Percentiles rank a stretch among this genome's conserved stretches.
Evolutionary conservation across 2,888 invertebrate species (phyloP).

Genomic region (Helobdella robusta): DNA sequence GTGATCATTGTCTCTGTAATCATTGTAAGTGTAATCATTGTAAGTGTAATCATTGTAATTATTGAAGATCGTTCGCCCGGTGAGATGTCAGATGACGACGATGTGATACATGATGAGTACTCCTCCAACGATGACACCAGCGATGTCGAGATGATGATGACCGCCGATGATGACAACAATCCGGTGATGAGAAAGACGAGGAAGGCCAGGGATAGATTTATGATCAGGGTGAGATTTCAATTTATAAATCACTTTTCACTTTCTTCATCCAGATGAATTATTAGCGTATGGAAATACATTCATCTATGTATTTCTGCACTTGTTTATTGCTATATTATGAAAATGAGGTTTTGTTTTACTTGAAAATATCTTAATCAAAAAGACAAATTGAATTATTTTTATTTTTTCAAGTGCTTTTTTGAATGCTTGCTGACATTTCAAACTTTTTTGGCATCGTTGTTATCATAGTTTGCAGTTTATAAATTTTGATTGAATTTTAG

Average conservation of each 20-base stretch:
- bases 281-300: neutral
- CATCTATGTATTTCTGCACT: neutral
- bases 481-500: conserved; percentile 33
- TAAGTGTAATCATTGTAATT: neutral
- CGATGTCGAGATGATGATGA: conserved; percentile 66
- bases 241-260: too few species aligned
- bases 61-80: conserved; percentile 50
- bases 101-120: conserved; percentile 53
- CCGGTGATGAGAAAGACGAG: conserved; percentile 17
- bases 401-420: too few species aligned
- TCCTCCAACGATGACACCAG: conserved; percentile 74
- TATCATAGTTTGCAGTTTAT: too few species aligned
- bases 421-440: too few species aligned
- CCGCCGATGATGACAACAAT: conserved; percentile 40
- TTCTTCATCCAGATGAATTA: too few species aligned
- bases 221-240: conserved; percentile 1
- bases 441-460: too few species aligned
- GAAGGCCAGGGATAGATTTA: conserved; percentile 12
- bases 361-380: too few species aligned
- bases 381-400: too few species aligned
- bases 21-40: too few species aligned
- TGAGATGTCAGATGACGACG: conserved; percentile 64
- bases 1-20: too few species aligned
- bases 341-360: neutral
- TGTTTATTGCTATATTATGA: neutral